Base-by-base conservation (phyloP, 2,797 vertebrate species). In the Odontamblyopus lacepedii region DNA sequence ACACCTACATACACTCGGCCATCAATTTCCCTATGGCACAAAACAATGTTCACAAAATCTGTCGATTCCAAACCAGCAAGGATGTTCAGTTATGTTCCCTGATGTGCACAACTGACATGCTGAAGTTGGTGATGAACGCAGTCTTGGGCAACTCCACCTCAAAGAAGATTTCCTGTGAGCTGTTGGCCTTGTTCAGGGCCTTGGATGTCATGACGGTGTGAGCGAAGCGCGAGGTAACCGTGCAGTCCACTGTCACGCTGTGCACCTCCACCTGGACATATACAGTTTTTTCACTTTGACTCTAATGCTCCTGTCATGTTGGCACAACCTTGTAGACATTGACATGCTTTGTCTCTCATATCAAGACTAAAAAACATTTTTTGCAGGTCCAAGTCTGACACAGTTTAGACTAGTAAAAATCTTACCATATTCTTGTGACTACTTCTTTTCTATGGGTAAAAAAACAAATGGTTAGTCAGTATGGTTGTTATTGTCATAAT, bases 81-180 rank as follows among this genome's bases (percentile, higher is more conserved):
- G 9, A 38, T 26, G 55, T 8, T 12, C 30, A 63, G 8, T 38
- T 63, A n/a, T 63, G 30, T 63, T 35, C 32, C 13, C 61, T 38
- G 61, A 32, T 18, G 9, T 2, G 61, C 13, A 29, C 6, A 60
- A 93, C 95, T 76, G 70, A 98, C 97, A 98, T 95, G 95, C 89
- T 96, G 82, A 98, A 98, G 90, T 96, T 96, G 77, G 94, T 94
- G 90, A 98, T 98, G 91, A 97, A 98, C 76, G 96, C 95, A 0
- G 95, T 96, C 79, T 96, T 98, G 65, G 97, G 97, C 59, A 98
- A 91, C 0, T 98, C 96, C 88, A 98, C 89, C 48, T 96, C 93
- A 2, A 96, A 98, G 77, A 92, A 77, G 44, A 95, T 93, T 90
- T 98, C 96, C 83, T 93, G 92, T 29, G 96, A 91, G 35, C 68